phyloP scores from a whole-genome alignment of 2,113 vertebrate genomes.

The Cyphomyrus plagiostoma region DNA sequence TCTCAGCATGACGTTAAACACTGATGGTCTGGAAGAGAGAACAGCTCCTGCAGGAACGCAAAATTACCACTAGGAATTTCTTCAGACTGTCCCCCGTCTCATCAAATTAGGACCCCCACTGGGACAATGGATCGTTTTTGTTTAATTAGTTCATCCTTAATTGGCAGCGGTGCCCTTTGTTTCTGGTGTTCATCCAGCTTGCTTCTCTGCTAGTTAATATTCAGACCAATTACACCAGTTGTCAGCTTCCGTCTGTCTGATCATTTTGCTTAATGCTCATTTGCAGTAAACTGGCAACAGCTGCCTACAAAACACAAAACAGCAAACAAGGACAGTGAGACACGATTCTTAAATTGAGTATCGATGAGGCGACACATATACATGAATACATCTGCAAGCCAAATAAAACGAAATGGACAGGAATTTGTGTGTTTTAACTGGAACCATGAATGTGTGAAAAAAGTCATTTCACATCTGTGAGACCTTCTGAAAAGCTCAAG shows the following conservation, averaged over 20 bases:
- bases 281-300: background rate
- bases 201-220: constrained; percentile 9
- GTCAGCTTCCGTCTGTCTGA: constrained; percentile 2
- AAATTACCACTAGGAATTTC: background rate
- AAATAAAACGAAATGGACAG: background rate
- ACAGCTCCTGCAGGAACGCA: background rate
- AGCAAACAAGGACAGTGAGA: background rate
- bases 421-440: background rate
- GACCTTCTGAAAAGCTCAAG: background rate
- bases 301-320: background rate
- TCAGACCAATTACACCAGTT: constrained; percentile 7
- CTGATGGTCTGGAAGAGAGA: background rate
- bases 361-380: background rate
- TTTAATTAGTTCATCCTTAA: background rate
- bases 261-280: constrained; percentile 6
- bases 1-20: background rate
- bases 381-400: background rate
- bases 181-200: background rate
- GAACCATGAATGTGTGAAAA: background rate
- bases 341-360: background rate
- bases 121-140: constrained; percentile 2
- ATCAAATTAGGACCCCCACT: constrained; percentile 13
- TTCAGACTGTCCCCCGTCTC: background rate
- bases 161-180: background rate
- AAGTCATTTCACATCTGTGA: background rate